These are phyloP conservation scores for Callionymus lyra DNA, from an alignment of 2,113 vertebrate species.

Conservation along the genomic window DNA sequence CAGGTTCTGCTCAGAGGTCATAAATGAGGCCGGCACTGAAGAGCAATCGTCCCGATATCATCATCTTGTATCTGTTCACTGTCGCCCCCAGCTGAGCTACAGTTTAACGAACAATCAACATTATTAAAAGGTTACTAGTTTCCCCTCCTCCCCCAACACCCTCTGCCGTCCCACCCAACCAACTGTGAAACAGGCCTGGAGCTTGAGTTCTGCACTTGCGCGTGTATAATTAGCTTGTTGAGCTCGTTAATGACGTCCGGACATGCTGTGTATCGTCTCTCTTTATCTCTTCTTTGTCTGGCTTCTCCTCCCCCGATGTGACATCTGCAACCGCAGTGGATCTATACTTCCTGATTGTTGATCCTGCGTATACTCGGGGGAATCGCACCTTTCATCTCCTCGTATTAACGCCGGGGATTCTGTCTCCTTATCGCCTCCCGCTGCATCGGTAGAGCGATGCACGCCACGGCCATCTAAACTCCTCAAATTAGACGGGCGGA, in stretches of 20 bases:
- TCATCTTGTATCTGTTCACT: constrained; percentile 5
- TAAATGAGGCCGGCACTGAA: too few species aligned
- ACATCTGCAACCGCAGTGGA: constrained; percentile 37
- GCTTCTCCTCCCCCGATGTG: constrained; percentile 16
- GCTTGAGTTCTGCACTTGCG: constrained; percentile 29
- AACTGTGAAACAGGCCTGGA: too few species aligned
- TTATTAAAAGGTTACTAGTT: constrained; percentile 26
- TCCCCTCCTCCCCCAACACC: constrained; percentile 5
- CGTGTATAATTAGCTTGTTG: constrained; percentile 54
- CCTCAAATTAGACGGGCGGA: too few species aligned
- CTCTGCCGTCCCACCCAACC: background rate
- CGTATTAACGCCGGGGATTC: constrained; percentile 23
- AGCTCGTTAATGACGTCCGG: constrained; percentile 40
- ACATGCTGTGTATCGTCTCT: constrained; percentile 18
- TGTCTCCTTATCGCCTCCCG: constrained; percentile 14
- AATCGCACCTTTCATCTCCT: constrained; percentile 31
- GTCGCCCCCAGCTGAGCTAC: constrained; percentile 11
- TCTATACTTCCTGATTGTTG: constrained; percentile 29
- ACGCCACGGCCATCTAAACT: too few species aligned
- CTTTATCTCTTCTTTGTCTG: constrained; percentile 13
- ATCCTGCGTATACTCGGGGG: constrained; percentile 32
- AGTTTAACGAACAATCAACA: constrained; percentile 16
- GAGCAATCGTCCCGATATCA: constrained; percentile 8
- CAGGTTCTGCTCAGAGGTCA: too few species aligned
- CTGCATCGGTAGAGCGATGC: constrained; percentile 10